phyloP scores from a whole-genome alignment of 2,888 invertebrate species.

The Autographa gamma region DNA sequence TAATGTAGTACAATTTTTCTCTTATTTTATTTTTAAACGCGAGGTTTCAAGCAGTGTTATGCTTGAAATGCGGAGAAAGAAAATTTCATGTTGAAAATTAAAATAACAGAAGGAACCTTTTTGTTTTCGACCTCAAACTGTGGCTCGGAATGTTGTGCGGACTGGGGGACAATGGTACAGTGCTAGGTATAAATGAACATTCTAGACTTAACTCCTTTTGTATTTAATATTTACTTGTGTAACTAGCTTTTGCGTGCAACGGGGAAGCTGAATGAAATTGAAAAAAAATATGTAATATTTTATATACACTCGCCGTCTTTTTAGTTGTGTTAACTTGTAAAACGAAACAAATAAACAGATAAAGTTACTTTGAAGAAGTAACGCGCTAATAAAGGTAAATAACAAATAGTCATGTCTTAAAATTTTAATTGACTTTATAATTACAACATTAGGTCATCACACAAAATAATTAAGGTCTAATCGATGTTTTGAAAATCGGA shows the following conservation, averaged over 20 bases:
- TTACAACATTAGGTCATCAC: neutral
- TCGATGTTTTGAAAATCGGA: conserved; percentile 34
- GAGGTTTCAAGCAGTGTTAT: conserved; percentile 37
- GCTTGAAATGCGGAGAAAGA: conserved; percentile 47
- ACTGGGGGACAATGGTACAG: conserved; percentile 14
- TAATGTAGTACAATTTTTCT: conserved; percentile 7
- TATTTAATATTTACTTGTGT: neutral
- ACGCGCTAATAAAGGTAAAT: too few relatives aligned
- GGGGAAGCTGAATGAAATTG: too few relatives aligned
- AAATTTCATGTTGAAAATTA: conserved; percentile 53
- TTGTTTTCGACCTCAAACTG: conserved; percentile 29
- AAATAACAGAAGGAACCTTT: conserved; percentile 51
- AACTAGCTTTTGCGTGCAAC: too few relatives aligned
- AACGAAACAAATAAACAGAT: too few relatives aligned
- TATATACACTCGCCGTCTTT: too few relatives aligned
- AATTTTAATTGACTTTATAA: neutral
- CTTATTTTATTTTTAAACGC: conserved; percentile 34
- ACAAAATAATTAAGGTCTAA: conserved; percentile 31
- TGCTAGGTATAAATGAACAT: conserved; percentile 13
- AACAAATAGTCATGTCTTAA: too few relatives aligned
- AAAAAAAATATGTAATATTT: too few relatives aligned
- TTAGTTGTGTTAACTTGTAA: too few relatives aligned
- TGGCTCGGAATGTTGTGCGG: conserved; percentile 34
- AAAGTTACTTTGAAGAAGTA: too few relatives aligned
- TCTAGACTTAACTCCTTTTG: neutral